Base-by-base conservation (phyloP, 2,888 invertebrate species). In the Lobophora halterata region DNA sequence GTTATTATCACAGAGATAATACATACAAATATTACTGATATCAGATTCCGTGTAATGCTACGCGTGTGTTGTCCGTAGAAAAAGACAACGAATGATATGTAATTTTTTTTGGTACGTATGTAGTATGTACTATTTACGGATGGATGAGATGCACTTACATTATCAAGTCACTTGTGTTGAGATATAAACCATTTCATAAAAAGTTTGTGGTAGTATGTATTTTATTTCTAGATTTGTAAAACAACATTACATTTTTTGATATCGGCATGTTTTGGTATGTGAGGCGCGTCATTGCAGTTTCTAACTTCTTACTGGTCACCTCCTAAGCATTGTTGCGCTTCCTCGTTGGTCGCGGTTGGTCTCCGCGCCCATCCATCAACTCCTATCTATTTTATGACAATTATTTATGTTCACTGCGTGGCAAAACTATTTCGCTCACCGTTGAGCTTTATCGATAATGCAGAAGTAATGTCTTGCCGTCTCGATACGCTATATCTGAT, bases 371-470 rank as follows among this genome's bases (percentile, higher is more conserved):
- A 86, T 87, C 85, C 81, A 80, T 85, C 86, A 85, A 65, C 46
- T 62, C 59, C 73, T 86, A 85, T 87, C 87, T 83, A 62, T 70
- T 76, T 77, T 82, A 85, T 86, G 86, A 87, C 83, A 87, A 85
- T 83, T 81, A 87, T 87, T 87, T 87, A 87, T 86, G 83, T 79
- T 79, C 69, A 62, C 76, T 67, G 75, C 71, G 68, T 69, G 64
- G 78, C 76, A 77, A 79, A 82, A 80, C 82, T 85, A 85, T 86
- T 85, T 80, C 82, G 77, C 83, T 83, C 75, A 78, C 83, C 70
- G 83, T 79, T 87, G 81, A 82, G 87, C 85, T 80, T 86, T 83
- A 85, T 87, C 86, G 86, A 87, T 86, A 82, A 76, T 65, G 78
- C 77, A 78, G 66, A 79, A 86, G 79, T 87, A 83, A 85, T 87